Evolutionary conservation across 2,113 vertebrate genomes (phyloP), one percentile per base, ranked within the genome.

Genomic region (Ochotona princeps): DNA sequence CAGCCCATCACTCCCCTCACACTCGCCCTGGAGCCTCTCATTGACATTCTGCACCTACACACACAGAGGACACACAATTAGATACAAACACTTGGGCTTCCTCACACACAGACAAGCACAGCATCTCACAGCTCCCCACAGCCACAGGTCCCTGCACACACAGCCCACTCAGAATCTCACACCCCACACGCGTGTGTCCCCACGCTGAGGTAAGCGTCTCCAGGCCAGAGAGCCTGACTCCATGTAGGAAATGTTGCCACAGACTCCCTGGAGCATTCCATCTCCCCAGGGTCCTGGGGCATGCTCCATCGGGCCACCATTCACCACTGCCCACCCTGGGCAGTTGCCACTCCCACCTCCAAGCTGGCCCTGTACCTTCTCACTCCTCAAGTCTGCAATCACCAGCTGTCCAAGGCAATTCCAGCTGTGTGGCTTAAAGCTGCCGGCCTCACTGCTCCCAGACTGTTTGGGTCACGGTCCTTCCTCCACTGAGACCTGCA

Each of bases 171-270:
- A 73, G 79, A 60, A 72, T 60, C 17, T 30, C 8, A 3, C 11
- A 18, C 4, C 23, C 35, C 30, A 30, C 65, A 75, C 60, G 7
- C 7, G 21, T 3, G 30, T 30, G 4, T 10, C n/a, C 61, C 32
- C 54, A 28, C 7, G 1, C 8, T 15, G 23, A 4, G 30, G 17
- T 49, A 47, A n/a, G 51, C 3, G 1, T 54, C n/a, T 76, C 79
- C 3, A 0, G 13, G 1, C 74, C 13, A 17, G 18, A 44, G 30
- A 85, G 35, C 69, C 15, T 4, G 70, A 66, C 92, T 88, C 61
- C 5, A 60, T 21, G 15, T 51, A 4, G 38, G 35, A 1, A 18
- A 32, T 0, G 0, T 57, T 25, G 9, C 20, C 38, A 28, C 32
- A 6, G 20, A 17, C 0, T 23, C 7, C 28, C 79, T 0, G 7